Percentiles rank a stretch among this genome's conserved stretches.
Conservation (phyloP, 2,888 invertebrate genomes). For the Diachrysia chrysitis region DNA sequence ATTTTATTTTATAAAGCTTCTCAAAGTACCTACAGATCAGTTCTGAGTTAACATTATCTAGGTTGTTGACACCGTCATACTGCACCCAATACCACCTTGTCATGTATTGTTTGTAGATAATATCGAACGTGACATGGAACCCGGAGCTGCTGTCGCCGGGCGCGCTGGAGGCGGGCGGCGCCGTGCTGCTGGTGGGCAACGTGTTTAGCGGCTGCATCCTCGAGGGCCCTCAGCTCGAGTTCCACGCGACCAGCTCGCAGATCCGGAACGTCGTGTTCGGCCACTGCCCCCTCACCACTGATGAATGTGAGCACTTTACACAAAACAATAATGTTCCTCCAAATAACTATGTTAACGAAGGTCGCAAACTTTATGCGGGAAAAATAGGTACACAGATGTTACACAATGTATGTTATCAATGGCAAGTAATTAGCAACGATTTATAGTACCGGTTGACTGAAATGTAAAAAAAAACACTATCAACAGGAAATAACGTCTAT, state of each 20-base stretch:
- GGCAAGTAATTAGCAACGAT: constrained; percentile 17
- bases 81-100: background rate
- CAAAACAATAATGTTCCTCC: background rate
- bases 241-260: constrained; percentile 90
- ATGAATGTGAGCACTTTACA: constrained; percentile 90
- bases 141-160: constrained; percentile 92
- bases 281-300: constrained; percentile 92
- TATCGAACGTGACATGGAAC: constrained; percentile 94
- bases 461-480: constrained; percentile 24
- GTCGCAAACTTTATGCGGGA: background rate
- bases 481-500: constrained; percentile 19
- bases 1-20: too few species aligned
- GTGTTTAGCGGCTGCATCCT: constrained; percentile 95
- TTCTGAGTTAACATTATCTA: background rate
- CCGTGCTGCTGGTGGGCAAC: constrained; percentile 93
- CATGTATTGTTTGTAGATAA: constrained; percentile 80
- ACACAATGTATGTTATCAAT: background rate
- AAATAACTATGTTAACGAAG: background rate
- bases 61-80: background rate
- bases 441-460: background rate
- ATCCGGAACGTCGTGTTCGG: constrained; percentile 93
- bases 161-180: constrained; percentile 92
- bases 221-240: constrained; percentile 96
- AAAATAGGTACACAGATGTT: background rate
- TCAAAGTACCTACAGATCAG: background rate